phyloP scores from a whole-genome alignment of 2,888 invertebrate genomes.

The Mesochorus sp. region DNA sequence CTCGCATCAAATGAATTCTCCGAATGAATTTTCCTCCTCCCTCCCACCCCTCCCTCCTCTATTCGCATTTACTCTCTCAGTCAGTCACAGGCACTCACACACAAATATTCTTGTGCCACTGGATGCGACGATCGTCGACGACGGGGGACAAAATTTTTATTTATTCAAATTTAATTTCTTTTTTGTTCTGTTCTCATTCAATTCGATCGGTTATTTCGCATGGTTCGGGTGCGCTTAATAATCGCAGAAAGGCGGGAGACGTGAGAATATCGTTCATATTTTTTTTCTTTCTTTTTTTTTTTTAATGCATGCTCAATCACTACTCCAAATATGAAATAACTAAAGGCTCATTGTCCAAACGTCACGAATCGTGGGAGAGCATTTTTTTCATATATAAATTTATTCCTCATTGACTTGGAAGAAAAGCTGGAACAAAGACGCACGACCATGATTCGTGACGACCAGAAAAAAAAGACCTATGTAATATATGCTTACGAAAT shows the following conservation, averaged over 20 bases:
- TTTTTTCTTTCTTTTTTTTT: conserved; percentile 65
- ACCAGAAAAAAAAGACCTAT: conserved; percentile 77
- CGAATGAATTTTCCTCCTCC: conserved; percentile 43
- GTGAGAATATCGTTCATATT: conserved; percentile 82
- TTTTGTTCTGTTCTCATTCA: conserved; percentile 3
- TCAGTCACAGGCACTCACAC: conserved; percentile 32
- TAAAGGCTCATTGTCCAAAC: conserved; percentile 80
- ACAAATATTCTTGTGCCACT: conserved; percentile 55
- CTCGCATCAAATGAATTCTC: background rate
- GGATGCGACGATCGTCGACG: conserved; percentile 69
- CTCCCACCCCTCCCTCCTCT: conserved; percentile 54
- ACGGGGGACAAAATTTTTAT: conserved; percentile 51
- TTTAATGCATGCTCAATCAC: conserved; percentile 81
- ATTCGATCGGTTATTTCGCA: conserved; percentile 68
- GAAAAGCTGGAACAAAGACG: background rate
- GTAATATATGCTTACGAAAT: conserved; percentile 76
- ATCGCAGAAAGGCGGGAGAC: conserved; percentile 81
- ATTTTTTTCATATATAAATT: background rate
- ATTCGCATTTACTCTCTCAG: conserved; percentile 1
- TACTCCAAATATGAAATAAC: conserved; percentile 81
- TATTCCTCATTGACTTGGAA: background rate
- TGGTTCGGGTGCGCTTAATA: conserved; percentile 76
- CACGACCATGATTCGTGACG: conserved; percentile 74
- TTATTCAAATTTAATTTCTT: conserved; percentile 1
- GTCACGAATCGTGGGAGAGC: conserved; percentile 68